Evolutionary conservation across 2,888 invertebrate species (phyloP), one percentile per base, ranked within the genome.

Genomic region (Hesperia comma): DNA sequence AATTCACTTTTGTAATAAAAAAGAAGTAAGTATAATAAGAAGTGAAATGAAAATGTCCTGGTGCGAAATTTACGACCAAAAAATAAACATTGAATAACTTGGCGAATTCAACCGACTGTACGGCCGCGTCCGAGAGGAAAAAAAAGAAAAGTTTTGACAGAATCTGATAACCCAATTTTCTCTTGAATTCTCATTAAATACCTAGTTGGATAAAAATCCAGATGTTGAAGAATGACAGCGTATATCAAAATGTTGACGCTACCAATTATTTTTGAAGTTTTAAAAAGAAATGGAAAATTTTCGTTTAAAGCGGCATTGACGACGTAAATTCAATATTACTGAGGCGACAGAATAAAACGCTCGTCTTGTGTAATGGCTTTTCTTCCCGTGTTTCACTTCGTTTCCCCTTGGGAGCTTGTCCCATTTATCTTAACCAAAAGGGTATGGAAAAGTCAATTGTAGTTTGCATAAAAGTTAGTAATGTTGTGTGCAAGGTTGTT

Each of bases 271-370:
- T 61, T n/a, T 49, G 37, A 51, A 61, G 49, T 14, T 61, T 61
- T 17, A 53, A 32, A 51, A 53, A 8, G 37, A 26, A 53, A 49
- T 33, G 33, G 37, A 19, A 15, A 33, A 51, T 61, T 12, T 61
- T 61, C 10, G 15, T 4, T 17, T 15, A 49, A n/a, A 57, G 56
- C 49, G 19, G 12, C 56, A 63, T 63, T 26, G 56, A 49, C 33
- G 40, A 49, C 40, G 56, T 49, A 40, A 63, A 63, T 49, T 57
- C 56, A 57, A 63, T 57, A 63, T 57, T 57, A 46, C 55, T 14
- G 56, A 33, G 49, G 49, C 56, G 56, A 32, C 40, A 15, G 63
- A 56, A 43, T 63, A 63, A 51, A 63, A 57, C 46, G 32, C 55
- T 63, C 46, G 46, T 63, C 56, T 63, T 63, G 56, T 63, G 33